phyloP scores from a whole-genome alignment of 2,797 vertebrate species.

The Mus spretus region DNA sequence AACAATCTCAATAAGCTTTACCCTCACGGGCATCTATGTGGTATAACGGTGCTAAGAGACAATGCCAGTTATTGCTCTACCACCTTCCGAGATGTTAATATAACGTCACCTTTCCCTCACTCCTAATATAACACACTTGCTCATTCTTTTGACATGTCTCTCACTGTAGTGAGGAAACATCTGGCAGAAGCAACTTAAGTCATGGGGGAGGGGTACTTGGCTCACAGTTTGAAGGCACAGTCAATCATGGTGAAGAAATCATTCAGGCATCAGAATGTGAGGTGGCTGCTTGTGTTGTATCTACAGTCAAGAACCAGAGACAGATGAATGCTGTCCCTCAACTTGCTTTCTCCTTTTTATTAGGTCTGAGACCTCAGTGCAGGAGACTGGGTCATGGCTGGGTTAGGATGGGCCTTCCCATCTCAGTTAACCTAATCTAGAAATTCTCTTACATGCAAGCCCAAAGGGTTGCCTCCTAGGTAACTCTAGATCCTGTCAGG shows the following conservation, averaged over 20 bases:
- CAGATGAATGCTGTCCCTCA: background rate
- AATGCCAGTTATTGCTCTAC: background rate
- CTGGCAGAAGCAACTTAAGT: background rate
- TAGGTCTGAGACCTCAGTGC: background rate
- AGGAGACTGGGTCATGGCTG: background rate
- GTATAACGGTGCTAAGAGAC: background rate
- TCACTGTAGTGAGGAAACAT: background rate
- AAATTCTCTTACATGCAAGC: background rate
- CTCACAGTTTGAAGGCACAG: background rate
- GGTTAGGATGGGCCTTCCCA: background rate
- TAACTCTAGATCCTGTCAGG: background rate
- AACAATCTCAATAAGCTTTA: background rate
- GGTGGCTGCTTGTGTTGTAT: too few species aligned
- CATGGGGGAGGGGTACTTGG: background rate
- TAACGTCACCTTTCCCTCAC: background rate
- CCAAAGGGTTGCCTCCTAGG: background rate
- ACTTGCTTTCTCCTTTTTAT: background rate
- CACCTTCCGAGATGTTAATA: background rate
- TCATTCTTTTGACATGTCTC: too few species aligned
- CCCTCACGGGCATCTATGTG: background rate
- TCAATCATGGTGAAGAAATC: background rate
- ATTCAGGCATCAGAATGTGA: background rate
- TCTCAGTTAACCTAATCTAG: background rate
- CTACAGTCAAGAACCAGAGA: background rate
- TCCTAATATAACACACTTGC: background rate